Evolutionary conservation across 2,113 vertebrate genomes (phyloP).

Genomic region (Pogona vitticeps): DNA sequence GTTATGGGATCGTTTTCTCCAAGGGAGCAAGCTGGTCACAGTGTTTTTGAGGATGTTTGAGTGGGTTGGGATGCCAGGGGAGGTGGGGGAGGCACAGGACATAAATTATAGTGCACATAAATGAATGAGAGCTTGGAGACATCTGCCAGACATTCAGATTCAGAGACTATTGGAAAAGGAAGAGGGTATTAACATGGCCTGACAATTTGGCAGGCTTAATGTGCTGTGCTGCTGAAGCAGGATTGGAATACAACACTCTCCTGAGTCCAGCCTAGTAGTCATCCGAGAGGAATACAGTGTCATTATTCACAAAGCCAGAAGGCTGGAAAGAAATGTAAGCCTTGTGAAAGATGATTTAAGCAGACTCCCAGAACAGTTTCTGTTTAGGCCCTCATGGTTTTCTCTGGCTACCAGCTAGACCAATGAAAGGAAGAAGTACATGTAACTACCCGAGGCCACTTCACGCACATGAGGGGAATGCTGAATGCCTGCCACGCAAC

Average conservation of each 20-base stretch:
- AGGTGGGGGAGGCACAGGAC: constrained; percentile 8
- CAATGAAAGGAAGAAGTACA: not conserved
- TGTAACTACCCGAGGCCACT: not conserved
- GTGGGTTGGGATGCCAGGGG: constrained; percentile 31
- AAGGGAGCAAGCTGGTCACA: constrained; percentile 8
- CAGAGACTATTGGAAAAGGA: not conserved
- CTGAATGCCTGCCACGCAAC: not conserved
- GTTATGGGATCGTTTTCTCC: not conserved
- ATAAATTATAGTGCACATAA: constrained; percentile 26
- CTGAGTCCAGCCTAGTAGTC: not conserved
- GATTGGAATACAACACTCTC: not conserved
- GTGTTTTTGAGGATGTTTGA: constrained; percentile 13
- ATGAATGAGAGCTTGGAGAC: not conserved
- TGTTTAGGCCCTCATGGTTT: not conserved
- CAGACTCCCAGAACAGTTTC: not conserved
- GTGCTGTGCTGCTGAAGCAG: not conserved
- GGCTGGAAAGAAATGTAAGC: constrained; percentile 19
- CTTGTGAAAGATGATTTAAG: constrained; percentile 40
- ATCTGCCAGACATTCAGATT: constrained; percentile 9
- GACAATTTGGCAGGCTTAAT: constrained; percentile 17
- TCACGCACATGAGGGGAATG: not conserved
- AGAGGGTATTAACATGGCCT: constrained; percentile 14
- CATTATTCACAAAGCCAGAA: constrained; percentile 24
- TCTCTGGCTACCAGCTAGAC: not conserved
- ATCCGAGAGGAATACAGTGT: constrained; percentile 25